Conservation (phyloP, 2,888 invertebrate species). For the Boloria selene region DNA sequence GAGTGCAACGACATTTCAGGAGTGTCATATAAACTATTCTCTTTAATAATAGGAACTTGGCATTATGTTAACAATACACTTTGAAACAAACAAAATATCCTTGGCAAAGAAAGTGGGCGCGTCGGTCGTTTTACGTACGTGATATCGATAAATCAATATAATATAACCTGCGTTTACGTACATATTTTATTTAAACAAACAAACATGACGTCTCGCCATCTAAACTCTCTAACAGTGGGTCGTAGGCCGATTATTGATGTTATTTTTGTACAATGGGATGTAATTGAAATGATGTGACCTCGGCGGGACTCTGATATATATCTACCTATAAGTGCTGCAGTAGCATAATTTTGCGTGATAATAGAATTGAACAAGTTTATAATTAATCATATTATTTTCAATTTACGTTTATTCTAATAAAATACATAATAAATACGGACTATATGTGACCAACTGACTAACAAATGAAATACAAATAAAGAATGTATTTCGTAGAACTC, state of each 20-base stretch:
- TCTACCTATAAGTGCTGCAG: slow-evolving; percentile 11
- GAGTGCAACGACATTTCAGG: slow-evolving; percentile 13
- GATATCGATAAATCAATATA: slow-evolving; percentile 32
- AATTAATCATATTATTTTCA: too few relatives aligned
- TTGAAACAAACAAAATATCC: slow-evolving; percentile 30
- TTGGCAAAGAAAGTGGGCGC: slow-evolving; percentile 31
- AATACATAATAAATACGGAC: too few relatives aligned
- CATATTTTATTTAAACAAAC: slow-evolving; percentile 16
- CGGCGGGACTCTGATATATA: slow-evolving; percentile 24
- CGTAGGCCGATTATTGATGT: slow-evolving; percentile 35
- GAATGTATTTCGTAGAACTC: neutral
- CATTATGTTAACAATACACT: slow-evolving; percentile 28
- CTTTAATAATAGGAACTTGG: slow-evolving; percentile 26
- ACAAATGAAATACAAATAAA: neutral
- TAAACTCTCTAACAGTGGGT: slow-evolving; percentile 27
- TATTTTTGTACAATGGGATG: slow-evolving; percentile 35
- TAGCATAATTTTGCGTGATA: too few relatives aligned
- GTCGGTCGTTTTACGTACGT: slow-evolving; percentile 23
- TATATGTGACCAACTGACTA: too few relatives aligned
- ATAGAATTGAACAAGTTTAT: too few relatives aligned
- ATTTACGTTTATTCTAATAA: too few relatives aligned
- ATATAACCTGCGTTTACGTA: neutral
- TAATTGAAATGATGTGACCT: slow-evolving; percentile 35
- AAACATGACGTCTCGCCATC: slow-evolving; percentile 1
- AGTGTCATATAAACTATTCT: slow-evolving; percentile 1